Conservation (phyloP, 1,140 invertebrate species). For the Conus betulinus region DNA sequence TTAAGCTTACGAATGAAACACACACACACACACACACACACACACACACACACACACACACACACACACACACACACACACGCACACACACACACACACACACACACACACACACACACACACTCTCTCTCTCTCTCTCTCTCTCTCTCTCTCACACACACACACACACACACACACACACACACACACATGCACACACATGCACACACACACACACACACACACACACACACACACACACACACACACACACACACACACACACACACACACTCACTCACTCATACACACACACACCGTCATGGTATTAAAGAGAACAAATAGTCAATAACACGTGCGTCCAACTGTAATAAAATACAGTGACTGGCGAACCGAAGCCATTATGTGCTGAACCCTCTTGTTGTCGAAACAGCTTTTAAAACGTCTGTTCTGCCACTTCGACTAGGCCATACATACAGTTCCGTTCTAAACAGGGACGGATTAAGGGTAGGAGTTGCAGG, state of each 20-base stretch:
- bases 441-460: no score
- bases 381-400: no score
- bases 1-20: not conserved
- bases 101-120: not conserved
- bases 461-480: no score
- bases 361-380: not conserved
- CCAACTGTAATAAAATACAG: not conserved
- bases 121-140: not conserved
- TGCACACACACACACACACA: not conserved
- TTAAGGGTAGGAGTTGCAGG: no score
- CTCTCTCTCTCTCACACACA: not conserved
- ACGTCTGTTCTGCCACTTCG: no score
- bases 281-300: not conserved
- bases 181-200: not conserved
- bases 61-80: not conserved
- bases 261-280: not conserved
- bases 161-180: not conserved
- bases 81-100: constrained; percentile 7
- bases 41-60: not conserved
- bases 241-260: constrained; percentile 5
- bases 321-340: not conserved
- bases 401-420: no score
- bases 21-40: not conserved
- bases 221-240: not conserved
- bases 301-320: not conserved